Base-by-base conservation (phyloP, 2,888 invertebrate genomes). In the Chrysotoxum bicinctum region DNA sequence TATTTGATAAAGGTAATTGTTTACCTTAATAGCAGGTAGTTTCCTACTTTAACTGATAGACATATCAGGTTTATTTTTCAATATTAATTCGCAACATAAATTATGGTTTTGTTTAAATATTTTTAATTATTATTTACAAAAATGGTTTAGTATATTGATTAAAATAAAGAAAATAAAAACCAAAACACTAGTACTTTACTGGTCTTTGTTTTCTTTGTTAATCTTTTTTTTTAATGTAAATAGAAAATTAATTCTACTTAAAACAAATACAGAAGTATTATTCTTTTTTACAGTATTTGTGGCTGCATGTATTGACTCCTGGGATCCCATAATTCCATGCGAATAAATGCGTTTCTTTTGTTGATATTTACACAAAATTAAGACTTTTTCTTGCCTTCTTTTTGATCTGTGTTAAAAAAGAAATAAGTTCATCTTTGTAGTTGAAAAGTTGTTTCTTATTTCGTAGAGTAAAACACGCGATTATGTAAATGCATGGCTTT, bases 281-380 rank as follows among this genome's bases (percentile, higher is more conserved):
- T 56, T 26, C 3, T 37, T 68, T 52, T 68, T 50, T 52, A 37
- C 4, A 16, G 6, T 32, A 48, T 72, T 70, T 73, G 66, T 50
- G 66, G 45, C 73, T 77, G 77, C 82, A 73, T 64, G 64, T 43
- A 43, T 52, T 60, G 76, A 70, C 68, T 73, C 62, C 16, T 73
- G 60, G 35, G 76, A 82, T 77, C 66, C 70, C 40, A 72, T 52
- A 35, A 30, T 73, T 76, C 72, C 82, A 60, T 77, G 58, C 52
- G 72, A 73, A 77, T 82, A 77, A 82, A 82, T 77, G 77, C 82
- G 37, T 66, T 82, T 76, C 21, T 45, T 64, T 80, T 70, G 35
- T 43, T 69, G 54, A 32, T 54, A 37, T 80, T 74, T 56, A 75
- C 75, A 81, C 62, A 58, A 66, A 81, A 23, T 37, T 68, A 26